Percentiles rank a stretch among this genome's conserved stretches.
phyloP scores from a whole-genome alignment of 1,140 invertebrate genomes.

The Diprion similis region DNA sequence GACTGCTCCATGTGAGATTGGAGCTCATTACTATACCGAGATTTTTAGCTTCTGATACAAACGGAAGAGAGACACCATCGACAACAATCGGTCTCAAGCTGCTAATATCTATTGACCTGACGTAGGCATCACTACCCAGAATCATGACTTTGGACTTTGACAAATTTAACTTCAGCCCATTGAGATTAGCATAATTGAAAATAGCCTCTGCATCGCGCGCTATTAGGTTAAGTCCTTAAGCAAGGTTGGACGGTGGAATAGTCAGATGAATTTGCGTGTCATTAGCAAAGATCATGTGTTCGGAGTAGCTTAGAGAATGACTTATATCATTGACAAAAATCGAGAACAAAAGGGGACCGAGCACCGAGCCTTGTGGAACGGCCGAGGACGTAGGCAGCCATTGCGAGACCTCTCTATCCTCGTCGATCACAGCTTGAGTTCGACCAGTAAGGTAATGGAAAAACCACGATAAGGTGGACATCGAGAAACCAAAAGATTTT shows the following conservation, averaged over 20 bases:
- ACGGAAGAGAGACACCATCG: background rate
- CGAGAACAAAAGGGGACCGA: background rate
- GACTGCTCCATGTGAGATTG: constrained; percentile 16
- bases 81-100: background rate
- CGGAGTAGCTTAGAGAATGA: background rate
- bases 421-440: background rate
- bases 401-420: background rate
- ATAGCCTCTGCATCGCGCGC: constrained; percentile 12
- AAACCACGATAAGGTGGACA: background rate
- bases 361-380: background rate
- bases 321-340: constrained; percentile 16
- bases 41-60: background rate
- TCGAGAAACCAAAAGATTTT: background rate
- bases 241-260: background rate
- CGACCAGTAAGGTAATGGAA: background rate
- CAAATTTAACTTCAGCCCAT: constrained; percentile 11
- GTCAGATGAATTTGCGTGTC: constrained; percentile 13
- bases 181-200: background rate
- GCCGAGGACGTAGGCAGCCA: background rate
- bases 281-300: constrained; percentile 13
- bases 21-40: constrained; percentile 7
- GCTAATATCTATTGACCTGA: background rate
- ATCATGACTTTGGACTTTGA: background rate
- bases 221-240: constrained; percentile 10
- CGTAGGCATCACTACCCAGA: background rate